Evolutionary conservation across 2,113 vertebrate species (phyloP).

Genomic region (Cyrtonyx montezumae): DNA sequence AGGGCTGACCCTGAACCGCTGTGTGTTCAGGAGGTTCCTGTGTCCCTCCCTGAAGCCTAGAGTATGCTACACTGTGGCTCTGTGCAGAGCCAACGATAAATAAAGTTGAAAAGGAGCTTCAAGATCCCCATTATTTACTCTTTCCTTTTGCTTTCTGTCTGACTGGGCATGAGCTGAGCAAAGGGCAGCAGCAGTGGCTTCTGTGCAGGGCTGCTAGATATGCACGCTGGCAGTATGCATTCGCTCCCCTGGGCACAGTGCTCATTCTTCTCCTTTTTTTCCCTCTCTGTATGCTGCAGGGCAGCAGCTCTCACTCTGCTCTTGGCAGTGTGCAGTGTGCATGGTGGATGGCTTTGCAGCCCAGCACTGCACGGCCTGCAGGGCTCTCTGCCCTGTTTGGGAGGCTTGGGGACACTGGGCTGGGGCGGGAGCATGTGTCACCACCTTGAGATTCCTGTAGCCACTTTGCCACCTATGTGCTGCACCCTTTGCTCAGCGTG

Average conservation of each 20-base stretch:
- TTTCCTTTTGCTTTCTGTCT: constrained; percentile 50
- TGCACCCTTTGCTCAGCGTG: background rate
- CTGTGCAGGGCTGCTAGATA: background rate
- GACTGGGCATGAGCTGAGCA: background rate
- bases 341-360: background rate
- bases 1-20: background rate
- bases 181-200: constrained; percentile 15
- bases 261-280: background rate
- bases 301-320: background rate
- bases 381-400: background rate
- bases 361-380: background rate
- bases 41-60: constrained; percentile 16
- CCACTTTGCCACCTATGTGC: background rate
- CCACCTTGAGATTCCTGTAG: background rate
- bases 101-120: constrained; percentile 62
- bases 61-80: constrained; percentile 17
- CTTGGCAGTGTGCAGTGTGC: background rate
- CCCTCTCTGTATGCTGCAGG: background rate
- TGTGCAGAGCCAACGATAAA: constrained; percentile 47
- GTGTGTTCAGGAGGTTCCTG: background rate
- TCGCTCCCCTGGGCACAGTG: background rate
- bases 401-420: background rate
- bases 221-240: background rate
- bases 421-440: background rate
- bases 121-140: constrained; percentile 47